Conservation (phyloP, 2,888 invertebrate species). For the Pachymerium ferrugineum region DNA sequence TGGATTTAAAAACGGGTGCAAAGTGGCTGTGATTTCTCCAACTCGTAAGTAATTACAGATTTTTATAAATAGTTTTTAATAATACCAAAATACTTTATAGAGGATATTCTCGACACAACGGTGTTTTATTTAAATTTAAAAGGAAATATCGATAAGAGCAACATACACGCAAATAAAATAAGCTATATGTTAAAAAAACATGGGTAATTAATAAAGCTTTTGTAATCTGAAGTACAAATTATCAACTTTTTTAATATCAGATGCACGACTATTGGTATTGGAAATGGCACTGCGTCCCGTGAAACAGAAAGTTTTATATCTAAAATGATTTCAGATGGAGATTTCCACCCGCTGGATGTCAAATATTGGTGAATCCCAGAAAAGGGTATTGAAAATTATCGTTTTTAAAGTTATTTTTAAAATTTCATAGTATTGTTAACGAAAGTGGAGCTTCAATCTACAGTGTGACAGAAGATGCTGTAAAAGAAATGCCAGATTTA, state of each 20-base stretch:
- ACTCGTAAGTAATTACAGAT: constrained; percentile 52
- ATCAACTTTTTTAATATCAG: no score
- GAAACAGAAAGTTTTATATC: constrained; percentile 74
- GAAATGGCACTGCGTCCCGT: constrained; percentile 84
- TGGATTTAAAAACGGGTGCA: constrained; percentile 82
- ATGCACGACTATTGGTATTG: constrained; percentile 75
- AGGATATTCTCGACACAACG: constrained; percentile 28
- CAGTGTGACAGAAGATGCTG: constrained; percentile 77
- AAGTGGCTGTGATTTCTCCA: constrained; percentile 71
- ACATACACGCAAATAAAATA: constrained; percentile 37
- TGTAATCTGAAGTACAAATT: no score
- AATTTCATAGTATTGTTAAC: constrained; percentile 68
- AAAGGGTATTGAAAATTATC: background rate
- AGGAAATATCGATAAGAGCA: background rate
- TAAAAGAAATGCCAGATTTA: constrained; percentile 72
- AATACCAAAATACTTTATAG: background rate
- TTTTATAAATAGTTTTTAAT: background rate
- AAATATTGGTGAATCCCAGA: constrained; percentile 49
- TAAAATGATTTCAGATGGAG: constrained; percentile 54
- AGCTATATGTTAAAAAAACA: background rate
- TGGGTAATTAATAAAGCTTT: no score
- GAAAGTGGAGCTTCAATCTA: constrained; percentile 91
- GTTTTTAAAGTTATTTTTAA: background rate
- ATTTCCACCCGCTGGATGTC: constrained; percentile 56
- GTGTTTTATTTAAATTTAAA: constrained; percentile 28